A percentile compares a stretch with the other conserved stretches of the same genome.
phyloP scores from a whole-genome alignment of 1,140 invertebrate genomes.

The Diorhabda sublineata region DNA sequence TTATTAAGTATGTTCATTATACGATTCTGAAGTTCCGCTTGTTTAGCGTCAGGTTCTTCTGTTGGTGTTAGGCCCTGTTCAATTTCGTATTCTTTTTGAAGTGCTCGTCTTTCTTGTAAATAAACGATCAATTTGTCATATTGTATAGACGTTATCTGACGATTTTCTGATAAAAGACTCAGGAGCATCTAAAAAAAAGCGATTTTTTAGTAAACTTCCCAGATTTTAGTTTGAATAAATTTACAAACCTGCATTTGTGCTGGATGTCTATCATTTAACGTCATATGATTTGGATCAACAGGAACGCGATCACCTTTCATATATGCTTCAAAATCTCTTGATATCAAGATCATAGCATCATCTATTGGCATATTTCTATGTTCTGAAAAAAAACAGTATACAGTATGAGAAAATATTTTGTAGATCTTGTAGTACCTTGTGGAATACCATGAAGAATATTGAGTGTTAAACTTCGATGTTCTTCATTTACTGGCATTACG shows the following conservation, averaged over 20 bases:
- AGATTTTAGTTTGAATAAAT: not conserved
- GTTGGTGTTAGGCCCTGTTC: constrained; percentile 55
- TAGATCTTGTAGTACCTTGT: constrained; percentile 62
- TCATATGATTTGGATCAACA: constrained; percentile 41
- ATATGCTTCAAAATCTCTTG: constrained; percentile 75
- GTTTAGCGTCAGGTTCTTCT: constrained; percentile 47
- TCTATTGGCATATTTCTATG: constrained; percentile 94
- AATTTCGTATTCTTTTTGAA: constrained; percentile 67
- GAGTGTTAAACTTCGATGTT: constrained; percentile 80
- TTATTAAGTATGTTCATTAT: constrained; percentile 80
- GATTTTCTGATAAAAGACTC: constrained; percentile 74
- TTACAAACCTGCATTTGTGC: constrained; percentile 60
- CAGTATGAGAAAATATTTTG: no score
- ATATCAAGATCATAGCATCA: constrained; percentile 76
- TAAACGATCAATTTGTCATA: constrained; percentile 78
- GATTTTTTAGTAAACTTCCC: no score
- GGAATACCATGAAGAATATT: constrained; percentile 87
- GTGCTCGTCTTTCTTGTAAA: constrained; percentile 68
- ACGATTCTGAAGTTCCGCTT: constrained; percentile 75
- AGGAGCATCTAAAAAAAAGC: constrained; percentile 55
- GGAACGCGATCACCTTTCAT: constrained; percentile 56
- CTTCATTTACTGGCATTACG: constrained; percentile 78
- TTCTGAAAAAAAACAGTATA: constrained; percentile 53
- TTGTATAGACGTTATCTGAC: constrained; percentile 72
- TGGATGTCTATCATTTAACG: constrained; percentile 56